phyloP scores from a whole-genome alignment of 2,113 vertebrate genomes.

The Atherinomorus stipes region DNA sequence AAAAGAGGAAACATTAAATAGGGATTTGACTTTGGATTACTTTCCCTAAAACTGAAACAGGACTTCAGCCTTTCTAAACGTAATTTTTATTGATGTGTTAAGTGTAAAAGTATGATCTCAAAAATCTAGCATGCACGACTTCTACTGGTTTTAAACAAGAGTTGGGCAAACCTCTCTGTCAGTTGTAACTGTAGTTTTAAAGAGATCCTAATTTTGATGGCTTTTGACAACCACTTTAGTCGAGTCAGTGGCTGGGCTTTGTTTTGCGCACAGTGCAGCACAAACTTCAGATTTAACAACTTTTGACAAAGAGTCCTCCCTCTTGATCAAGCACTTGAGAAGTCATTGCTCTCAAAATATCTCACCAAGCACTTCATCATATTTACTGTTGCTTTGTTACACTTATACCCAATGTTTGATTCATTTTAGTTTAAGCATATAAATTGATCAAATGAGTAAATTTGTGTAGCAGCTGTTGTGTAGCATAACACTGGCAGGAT shows the following conservation, averaged over 20 bases:
- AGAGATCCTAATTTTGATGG: conserved; percentile 45
- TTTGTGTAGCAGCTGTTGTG: conserved; percentile 13
- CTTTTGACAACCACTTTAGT: conserved; percentile 53
- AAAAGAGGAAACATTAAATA: too few relatives aligned
- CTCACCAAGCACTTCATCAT: neutral
- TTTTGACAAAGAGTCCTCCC: conserved; percentile 54
- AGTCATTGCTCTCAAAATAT: conserved; percentile 3
- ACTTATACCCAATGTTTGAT: neutral
- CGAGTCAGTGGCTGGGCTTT: conserved; percentile 41
- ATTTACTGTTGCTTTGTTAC: neutral
- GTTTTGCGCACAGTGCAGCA: conserved; percentile 29
- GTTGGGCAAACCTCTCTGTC: conserved; percentile 9
- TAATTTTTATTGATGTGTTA: too few relatives aligned
- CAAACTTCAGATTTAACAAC: conserved; percentile 42
- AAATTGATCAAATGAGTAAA: conserved; percentile 32
- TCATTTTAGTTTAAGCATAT: conserved; percentile 23
- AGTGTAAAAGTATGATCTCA: too few relatives aligned
- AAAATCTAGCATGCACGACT: too few relatives aligned
- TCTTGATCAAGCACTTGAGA: conserved; percentile 22
- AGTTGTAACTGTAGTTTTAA: conserved; percentile 22
- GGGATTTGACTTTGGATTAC: too few relatives aligned
- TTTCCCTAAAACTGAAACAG: too few relatives aligned
- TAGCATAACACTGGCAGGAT: conserved; percentile 8
- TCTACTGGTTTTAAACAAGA: neutral
- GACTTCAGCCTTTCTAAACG: too few relatives aligned